Conservation (phyloP, 2,113 vertebrate species). For the Hippoglossus stenolepis region DNA sequence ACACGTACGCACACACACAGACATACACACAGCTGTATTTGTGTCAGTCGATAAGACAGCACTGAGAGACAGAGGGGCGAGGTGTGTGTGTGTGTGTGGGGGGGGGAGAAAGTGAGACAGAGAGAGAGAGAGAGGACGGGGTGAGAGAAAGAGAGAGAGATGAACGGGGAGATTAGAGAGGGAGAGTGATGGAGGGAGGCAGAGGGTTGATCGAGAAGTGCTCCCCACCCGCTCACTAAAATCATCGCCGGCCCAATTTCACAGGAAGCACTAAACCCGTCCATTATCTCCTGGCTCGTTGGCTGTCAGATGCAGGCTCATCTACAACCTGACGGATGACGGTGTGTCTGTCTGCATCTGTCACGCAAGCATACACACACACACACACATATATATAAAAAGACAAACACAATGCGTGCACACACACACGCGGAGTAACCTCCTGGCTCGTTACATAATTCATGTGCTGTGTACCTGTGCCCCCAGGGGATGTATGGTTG, state of each 20-base stretch:
- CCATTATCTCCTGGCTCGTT: constrained; percentile 69
- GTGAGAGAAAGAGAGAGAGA: constrained; percentile 14
- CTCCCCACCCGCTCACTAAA: constrained; percentile 69
- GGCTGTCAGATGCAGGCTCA: constrained; percentile 64
- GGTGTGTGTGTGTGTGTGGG: background rate
- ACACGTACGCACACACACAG: background rate
- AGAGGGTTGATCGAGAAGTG: constrained; percentile 58
- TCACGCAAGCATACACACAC: background rate
- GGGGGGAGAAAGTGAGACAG: constrained; percentile 3
- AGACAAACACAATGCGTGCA: background rate
- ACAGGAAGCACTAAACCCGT: constrained; percentile 73
- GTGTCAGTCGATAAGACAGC: constrained; percentile 69
- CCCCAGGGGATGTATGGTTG: constrained; percentile 33
- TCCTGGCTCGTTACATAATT: constrained; percentile 54
- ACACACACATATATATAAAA: background rate
- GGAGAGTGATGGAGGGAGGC: constrained; percentile 51
- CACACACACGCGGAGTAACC: constrained; percentile 15
- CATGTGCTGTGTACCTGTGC: constrained; percentile 47
- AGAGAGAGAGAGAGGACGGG: background rate
- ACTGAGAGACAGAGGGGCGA: constrained; percentile 37
- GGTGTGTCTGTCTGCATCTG: constrained; percentile 44
- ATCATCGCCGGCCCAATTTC: constrained; percentile 74
- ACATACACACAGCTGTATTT: constrained; percentile 57
- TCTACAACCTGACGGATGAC: constrained; percentile 67
- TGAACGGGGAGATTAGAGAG: constrained; percentile 56